Percentiles rank a stretch among this genome's conserved stretches.
Conservation (phyloP, 2,888 invertebrate genomes). For the Tetragnatha montana region DNA sequence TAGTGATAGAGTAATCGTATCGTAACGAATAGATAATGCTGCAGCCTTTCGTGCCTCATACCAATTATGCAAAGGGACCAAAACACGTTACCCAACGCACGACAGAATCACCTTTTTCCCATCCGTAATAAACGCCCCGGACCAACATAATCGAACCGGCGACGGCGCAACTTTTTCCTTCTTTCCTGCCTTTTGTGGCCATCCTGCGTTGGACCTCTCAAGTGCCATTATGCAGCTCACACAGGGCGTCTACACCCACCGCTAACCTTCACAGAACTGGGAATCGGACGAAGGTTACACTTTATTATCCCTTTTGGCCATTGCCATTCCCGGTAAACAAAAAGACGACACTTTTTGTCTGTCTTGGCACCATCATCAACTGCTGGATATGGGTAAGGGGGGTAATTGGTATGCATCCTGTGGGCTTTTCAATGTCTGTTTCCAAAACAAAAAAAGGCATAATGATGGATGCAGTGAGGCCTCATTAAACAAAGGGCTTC, state of each 20-base stretch:
- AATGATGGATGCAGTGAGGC: conserved; percentile 13
- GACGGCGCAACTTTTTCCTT: conserved; percentile 17
- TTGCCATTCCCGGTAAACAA: conserved; percentile 12
- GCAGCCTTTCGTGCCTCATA: conserved; percentile 12
- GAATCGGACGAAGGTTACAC: conserved; percentile 44
- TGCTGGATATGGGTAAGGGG: conserved; percentile 63
- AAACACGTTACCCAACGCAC: conserved; percentile 32
- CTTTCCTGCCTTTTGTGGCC: conserved; percentile 10
- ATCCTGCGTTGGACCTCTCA: conserved; percentile 10
- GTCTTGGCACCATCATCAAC: not conserved
- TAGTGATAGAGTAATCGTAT: too few relatives aligned
- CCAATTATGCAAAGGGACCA: conserved; percentile 36
- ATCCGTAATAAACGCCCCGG: not conserved
- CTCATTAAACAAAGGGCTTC: conserved; percentile 59
- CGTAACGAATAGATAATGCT: not conserved
- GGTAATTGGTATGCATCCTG: conserved; percentile 66
- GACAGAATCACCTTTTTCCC: not conserved
- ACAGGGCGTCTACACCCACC: conserved; percentile 25
- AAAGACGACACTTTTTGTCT: not conserved
- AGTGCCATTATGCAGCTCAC: not conserved
- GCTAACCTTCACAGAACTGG: conserved; percentile 9
- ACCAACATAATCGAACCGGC: conserved; percentile 18
- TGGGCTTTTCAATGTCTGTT: conserved; percentile 44
- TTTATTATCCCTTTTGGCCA: conserved; percentile 10
- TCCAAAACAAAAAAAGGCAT: conserved; percentile 23